Evolutionary conservation across 2,797 vertebrate species (phyloP), one percentile per base, ranked within the genome.

Genomic region (Pangasius larnaudii): DNA sequence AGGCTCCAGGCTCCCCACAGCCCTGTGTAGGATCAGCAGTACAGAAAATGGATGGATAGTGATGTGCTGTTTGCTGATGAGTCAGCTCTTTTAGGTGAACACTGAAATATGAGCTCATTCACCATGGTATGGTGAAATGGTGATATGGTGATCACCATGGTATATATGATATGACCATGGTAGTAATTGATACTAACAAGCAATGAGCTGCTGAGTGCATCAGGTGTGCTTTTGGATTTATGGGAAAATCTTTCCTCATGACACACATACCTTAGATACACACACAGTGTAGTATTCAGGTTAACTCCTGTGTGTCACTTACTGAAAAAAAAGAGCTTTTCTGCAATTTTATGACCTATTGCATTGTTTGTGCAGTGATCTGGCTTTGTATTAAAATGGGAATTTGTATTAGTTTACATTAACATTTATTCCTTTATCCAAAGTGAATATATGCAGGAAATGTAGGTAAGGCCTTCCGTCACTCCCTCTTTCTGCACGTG

Each of bases 401-500:
- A 53, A 33, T 78, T 33, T 56, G 18, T 33, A 79, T 75, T 49
- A 2, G 13, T 75, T 75, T n/a, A n/a, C 10, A 51, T 30, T 36
- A 56, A 33, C 3, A 22, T 79, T 33, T 58, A 22, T 56, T 79
- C 9, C 77, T 56, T 79, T 79, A 56, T 79, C 18, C 24, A 81
- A 46, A 42, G 58, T 82, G 22, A 42, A 10, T n/a, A 16, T 36
- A 49, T 75, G 42, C 89, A 85, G 87, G 59, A 46, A 27, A 84
- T 86, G 81, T 84, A 71, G 61, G 85, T 77, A 63, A 88, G 87
- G 91, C 90, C 58, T 78, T 71, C 87, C 36, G 22, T 86, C 88
- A 59, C 24, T 69, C 86, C 88, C 87, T 90, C 91, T 91, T 83
- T 71, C 87, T 36, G 86, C 95, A 96, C 92, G 94, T 96, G 95